These are phyloP conservation scores for Micropterix aruncella DNA, from an alignment of 2,888 invertebrate genomes.

Conservation along the genomic window DNA sequence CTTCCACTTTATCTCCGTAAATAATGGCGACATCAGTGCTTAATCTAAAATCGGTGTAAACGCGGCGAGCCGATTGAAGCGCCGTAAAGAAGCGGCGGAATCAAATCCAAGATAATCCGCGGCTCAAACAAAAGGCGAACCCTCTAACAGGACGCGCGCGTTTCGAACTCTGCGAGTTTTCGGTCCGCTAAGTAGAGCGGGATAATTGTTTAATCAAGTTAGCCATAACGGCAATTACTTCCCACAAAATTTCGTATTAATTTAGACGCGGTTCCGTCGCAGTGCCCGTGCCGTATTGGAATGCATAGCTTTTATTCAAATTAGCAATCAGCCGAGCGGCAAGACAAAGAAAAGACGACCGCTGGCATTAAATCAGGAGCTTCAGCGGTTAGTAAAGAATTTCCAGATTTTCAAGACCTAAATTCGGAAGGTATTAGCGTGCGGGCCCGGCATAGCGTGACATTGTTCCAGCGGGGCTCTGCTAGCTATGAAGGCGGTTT, in stretches of 20 bases:
- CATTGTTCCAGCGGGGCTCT: too few relatives aligned
- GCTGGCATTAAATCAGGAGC: background rate
- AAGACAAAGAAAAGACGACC: background rate
- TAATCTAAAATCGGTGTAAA: too few relatives aligned
- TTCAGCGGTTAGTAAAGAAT: background rate
- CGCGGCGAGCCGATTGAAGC: too few relatives aligned
- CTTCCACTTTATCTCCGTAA: too few relatives aligned
- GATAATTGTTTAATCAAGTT: background rate
- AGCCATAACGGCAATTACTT: background rate
- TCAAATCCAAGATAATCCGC: too few relatives aligned
- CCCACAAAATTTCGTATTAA: background rate
- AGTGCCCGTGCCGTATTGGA: background rate
- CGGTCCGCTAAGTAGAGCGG: background rate
- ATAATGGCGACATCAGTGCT: too few relatives aligned
- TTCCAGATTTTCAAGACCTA: background rate
- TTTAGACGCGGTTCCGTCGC: background rate
- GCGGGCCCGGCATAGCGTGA: too few relatives aligned
- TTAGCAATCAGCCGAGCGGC: background rate
- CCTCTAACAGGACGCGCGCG: too few relatives aligned
- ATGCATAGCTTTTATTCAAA: background rate
- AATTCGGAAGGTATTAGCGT: background rate
- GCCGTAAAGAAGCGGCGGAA: too few relatives aligned
- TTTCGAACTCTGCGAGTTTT: background rate
- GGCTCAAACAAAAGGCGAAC: too few relatives aligned
- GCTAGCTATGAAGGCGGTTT: too few relatives aligned